Evolutionary conservation across 2,888 invertebrate genomes (phyloP).

Genomic region (Nysson spinosus): DNA sequence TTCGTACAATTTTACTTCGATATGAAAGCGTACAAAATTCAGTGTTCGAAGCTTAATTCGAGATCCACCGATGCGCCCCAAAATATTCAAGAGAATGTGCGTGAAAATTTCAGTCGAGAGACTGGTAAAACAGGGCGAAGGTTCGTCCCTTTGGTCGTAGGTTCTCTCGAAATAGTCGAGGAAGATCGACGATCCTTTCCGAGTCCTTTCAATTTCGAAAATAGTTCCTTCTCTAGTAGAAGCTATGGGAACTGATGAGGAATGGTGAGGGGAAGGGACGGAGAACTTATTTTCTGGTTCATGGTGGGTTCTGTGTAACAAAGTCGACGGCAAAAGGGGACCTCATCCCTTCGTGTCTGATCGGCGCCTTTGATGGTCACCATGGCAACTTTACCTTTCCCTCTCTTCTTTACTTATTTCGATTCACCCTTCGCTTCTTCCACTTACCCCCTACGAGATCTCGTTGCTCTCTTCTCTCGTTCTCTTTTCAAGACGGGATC

Average conservation of each 20-base stretch:
- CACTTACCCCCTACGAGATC: not conserved
- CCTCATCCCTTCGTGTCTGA: conserved; percentile 64
- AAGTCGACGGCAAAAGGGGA: conserved; percentile 65
- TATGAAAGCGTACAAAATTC: no score
- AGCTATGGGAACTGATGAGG: conserved; percentile 21
- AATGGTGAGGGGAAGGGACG: conserved; percentile 30
- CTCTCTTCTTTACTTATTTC: conserved; percentile 20
- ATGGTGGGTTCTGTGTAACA: conserved; percentile 62
- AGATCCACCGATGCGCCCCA: no score
- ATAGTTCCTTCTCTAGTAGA: conserved; percentile 43
- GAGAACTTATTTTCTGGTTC: conserved; percentile 64
- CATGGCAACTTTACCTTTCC: conserved; percentile 60
- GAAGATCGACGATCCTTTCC: conserved; percentile 11
- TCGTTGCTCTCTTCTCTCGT: conserved; percentile 21
- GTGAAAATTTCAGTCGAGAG: no score
- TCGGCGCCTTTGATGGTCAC: conserved; percentile 72
- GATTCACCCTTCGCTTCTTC: not conserved
- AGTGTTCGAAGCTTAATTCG: no score
- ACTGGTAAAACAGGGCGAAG: no score
- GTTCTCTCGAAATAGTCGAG: not conserved
- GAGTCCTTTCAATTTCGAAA: conserved; percentile 55
- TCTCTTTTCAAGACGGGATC: conserved; percentile 1
- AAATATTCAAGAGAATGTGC: no score
- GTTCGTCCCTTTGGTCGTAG: no score
- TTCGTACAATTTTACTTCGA: no score